These are phyloP conservation scores for Raja brachyura DNA, from an alignment of 2,113 vertebrate genomes.

Conservation along the genomic window DNA sequence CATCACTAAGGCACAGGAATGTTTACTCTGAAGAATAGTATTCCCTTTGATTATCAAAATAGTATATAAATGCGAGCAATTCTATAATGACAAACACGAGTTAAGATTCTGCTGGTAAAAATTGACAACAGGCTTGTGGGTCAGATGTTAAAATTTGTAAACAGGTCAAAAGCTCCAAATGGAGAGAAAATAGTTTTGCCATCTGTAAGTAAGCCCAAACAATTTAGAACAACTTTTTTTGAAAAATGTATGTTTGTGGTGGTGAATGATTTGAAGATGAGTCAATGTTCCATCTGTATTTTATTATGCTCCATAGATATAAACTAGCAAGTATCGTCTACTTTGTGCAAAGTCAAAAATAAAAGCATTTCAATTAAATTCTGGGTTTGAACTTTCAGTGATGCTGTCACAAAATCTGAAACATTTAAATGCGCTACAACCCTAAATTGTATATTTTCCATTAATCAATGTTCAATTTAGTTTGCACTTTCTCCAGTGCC, in stretches of 20 bases:
- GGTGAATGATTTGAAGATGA: not conserved
- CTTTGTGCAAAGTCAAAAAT: not conserved
- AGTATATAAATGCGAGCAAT: not conserved
- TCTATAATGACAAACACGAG: not conserved
- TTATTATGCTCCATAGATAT: not conserved
- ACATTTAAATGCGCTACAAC: not conserved
- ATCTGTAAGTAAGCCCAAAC: not conserved
- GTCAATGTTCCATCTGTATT: not conserved
- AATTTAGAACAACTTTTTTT: not conserved
- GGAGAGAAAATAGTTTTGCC: not conserved
- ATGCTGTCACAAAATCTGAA: not conserved
- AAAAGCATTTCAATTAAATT: not conserved
- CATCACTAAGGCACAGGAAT: not conserved
- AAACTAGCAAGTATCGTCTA: not conserved
- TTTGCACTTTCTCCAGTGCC: not conserved
- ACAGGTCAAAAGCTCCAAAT: not conserved
- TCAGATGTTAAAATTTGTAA: not conserved
- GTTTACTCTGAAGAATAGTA: not conserved
- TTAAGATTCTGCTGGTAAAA: not conserved
- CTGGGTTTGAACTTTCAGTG: not conserved
- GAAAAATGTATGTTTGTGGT: not conserved
- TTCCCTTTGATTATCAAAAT: not conserved
- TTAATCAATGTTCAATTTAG: not conserved
- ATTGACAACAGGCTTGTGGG: slow-evolving; percentile 15
- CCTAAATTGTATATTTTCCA: not conserved